Percentiles rank a stretch among this genome's conserved stretches.
Conservation (phyloP, 1,140 invertebrate genomes). For the Proctacanthus coquilletti region DNA sequence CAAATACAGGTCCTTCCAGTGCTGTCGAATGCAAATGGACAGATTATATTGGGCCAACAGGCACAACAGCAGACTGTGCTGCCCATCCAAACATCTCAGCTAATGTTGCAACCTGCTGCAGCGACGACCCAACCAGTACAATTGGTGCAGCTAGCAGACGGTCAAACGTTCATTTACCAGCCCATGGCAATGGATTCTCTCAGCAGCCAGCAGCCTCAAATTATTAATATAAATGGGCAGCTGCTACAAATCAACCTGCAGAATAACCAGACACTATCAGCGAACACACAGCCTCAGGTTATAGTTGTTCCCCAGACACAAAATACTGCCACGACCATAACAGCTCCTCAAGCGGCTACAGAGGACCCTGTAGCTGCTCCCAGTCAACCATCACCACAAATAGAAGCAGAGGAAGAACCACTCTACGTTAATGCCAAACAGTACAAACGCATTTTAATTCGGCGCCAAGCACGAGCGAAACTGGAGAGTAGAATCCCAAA, state of each 20-base stretch:
- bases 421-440: conserved; percentile 98
- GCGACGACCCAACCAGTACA: conserved; percentile 48
- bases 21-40: conserved; percentile 14
- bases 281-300: conserved; percentile 18
- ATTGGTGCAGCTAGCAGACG: conserved; percentile 79
- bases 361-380: conserved; percentile 9
- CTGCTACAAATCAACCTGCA: conserved; percentile 44
- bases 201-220: conserved; percentile 36
- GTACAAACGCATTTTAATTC: conserved; percentile 81
- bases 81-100: conserved; percentile 21
- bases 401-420: conserved; percentile 74
- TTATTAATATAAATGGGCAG: conserved; percentile 59
- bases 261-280: conserved; percentile 11
- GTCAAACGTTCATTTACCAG: conserved; percentile 86
- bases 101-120: conserved; percentile 19
- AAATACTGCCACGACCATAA: conserved; percentile 29
- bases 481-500: conserved; percentile 92
- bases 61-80: conserved; percentile 15
- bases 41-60: conserved; percentile 7
- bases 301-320: conserved; percentile 28
- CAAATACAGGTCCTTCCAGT: conserved; percentile 19
- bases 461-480: conserved; percentile 78
- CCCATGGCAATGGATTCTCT: conserved; percentile 27
- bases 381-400: conserved; percentile 1
- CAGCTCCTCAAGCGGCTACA: conserved; percentile 13